phyloP scores from a whole-genome alignment of 2,797 vertebrate genomes.

The Parambassis ranga region DNA sequence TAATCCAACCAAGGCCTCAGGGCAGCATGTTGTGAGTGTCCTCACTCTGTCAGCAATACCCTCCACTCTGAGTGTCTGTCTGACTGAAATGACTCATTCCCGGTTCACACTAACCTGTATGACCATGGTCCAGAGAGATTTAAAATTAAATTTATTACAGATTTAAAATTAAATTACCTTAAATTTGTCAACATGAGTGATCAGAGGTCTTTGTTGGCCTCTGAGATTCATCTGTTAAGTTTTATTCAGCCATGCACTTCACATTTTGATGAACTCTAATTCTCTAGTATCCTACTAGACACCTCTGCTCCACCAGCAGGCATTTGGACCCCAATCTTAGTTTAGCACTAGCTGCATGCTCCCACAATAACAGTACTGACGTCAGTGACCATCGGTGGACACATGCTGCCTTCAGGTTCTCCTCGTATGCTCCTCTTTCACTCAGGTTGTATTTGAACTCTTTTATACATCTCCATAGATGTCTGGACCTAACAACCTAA shows the following conservation, averaged over 20 bases:
- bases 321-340: slow-evolving; percentile 38
- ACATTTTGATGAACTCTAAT: not conserved
- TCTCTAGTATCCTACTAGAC: not conserved
- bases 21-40: not conserved
- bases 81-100: not conserved
- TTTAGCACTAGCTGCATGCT: slow-evolving; percentile 66
- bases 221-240: not conserved
- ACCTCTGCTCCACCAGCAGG: slow-evolving; percentile 32
- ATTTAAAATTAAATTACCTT: not conserved
- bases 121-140: not conserved
- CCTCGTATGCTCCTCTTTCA: not conserved
- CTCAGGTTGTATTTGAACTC: too few relatives aligned
- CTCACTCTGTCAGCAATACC: not conserved
- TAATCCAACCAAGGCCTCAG: not conserved
- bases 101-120: not conserved
- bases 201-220: not conserved
- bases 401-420: slow-evolving; percentile 54
- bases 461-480: too few relatives aligned
- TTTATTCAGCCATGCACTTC: not conserved
- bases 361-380: slow-evolving; percentile 81
- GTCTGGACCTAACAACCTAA: too few relatives aligned
- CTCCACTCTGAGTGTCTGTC: not conserved
- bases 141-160: not conserved
- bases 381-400: slow-evolving; percentile 74
- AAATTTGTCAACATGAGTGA: not conserved